Evolutionary conservation across 2,888 invertebrate species (phyloP).

Genomic region (Pycnomerus fuliginosus): DNA sequence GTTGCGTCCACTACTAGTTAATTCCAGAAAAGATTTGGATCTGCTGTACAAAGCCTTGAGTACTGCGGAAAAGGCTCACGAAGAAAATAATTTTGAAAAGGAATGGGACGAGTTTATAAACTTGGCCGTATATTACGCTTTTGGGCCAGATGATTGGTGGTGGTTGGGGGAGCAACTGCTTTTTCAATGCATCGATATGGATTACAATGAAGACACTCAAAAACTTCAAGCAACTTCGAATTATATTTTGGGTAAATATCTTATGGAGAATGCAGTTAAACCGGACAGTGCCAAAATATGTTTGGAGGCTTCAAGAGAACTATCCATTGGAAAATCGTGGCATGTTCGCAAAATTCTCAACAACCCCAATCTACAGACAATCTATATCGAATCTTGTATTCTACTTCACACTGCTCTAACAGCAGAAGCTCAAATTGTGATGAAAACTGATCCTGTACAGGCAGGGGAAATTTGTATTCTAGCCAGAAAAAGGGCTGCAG

Average conservation of each 20-base stretch:
- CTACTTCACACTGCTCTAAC: slow-evolving; percentile 53
- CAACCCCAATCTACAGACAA: slow-evolving; percentile 41
- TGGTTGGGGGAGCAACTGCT: slow-evolving; percentile 62
- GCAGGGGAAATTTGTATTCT: slow-evolving; percentile 55
- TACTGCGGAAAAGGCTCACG: slow-evolving; percentile 16
- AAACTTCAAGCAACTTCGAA: slow-evolving; percentile 56
- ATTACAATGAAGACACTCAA: slow-evolving; percentile 50
- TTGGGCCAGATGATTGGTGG: slow-evolving; percentile 47
- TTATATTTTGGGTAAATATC: slow-evolving; percentile 58
- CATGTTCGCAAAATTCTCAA: slow-evolving; percentile 40
- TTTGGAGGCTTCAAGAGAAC: slow-evolving; percentile 33
- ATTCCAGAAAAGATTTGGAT: slow-evolving; percentile 41
- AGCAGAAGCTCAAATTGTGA: slow-evolving; percentile 48
- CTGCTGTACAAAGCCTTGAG: slow-evolving; percentile 3
- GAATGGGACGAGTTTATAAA: slow-evolving; percentile 51
- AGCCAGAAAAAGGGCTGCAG: slow-evolving; percentile 57
- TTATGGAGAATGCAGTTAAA: slow-evolving; percentile 55
- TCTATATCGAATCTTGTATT: slow-evolving; percentile 54
- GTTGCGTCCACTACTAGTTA: slow-evolving; percentile 43
- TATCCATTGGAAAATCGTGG: slow-evolving; percentile 48
- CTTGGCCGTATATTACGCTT: slow-evolving; percentile 52
- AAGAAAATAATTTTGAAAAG: slow-evolving; percentile 23
- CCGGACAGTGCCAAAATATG: slow-evolving; percentile 36
- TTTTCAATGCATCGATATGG: slow-evolving; percentile 52
- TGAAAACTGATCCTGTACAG: slow-evolving; percentile 50